Evolutionary conservation across 2,113 vertebrate genomes (phyloP).

Genomic region (Thymallus thymallus): DNA sequence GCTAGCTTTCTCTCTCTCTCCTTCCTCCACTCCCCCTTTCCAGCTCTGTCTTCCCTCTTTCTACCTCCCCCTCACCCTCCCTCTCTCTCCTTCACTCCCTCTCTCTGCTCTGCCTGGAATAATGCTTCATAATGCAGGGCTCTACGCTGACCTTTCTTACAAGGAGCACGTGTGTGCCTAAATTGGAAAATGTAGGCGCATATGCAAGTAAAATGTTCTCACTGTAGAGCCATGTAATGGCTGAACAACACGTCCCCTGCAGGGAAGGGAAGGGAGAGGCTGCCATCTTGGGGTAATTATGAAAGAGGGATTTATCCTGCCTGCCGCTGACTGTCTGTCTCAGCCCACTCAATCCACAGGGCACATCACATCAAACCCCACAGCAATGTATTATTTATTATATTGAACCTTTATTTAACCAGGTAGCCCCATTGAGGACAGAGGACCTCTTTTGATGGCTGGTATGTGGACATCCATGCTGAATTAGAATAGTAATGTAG

Average conservation of each 20-base stretch:
- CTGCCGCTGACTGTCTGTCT: background rate
- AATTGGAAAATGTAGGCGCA: too few species aligned
- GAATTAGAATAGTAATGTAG: too few species aligned
- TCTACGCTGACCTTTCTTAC: too few species aligned
- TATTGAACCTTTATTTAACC: too few species aligned
- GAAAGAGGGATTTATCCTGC: conserved; percentile 15
- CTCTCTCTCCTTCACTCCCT: background rate
- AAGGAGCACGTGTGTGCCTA: too few species aligned
- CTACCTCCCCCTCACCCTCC: background rate
- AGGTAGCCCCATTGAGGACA: too few species aligned
- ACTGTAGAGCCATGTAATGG: background rate
- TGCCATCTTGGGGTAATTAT: conserved; percentile 44
- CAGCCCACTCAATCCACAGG: background rate
- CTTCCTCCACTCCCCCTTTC: background rate
- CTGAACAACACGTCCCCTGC: conserved; percentile 26
- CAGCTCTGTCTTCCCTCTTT: background rate
- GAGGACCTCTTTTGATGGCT: too few species aligned
- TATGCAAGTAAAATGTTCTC: too few species aligned
- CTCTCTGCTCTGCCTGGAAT: background rate
- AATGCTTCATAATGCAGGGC: conserved; percentile 1
- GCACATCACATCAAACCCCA: background rate
- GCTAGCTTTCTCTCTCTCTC: background rate
- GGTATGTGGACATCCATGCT: too few species aligned
- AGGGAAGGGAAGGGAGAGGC: conserved; percentile 26
- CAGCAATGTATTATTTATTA: background rate